Conservation (phyloP, 2,797 vertebrate genomes). For the Salmo trutta region DNA sequence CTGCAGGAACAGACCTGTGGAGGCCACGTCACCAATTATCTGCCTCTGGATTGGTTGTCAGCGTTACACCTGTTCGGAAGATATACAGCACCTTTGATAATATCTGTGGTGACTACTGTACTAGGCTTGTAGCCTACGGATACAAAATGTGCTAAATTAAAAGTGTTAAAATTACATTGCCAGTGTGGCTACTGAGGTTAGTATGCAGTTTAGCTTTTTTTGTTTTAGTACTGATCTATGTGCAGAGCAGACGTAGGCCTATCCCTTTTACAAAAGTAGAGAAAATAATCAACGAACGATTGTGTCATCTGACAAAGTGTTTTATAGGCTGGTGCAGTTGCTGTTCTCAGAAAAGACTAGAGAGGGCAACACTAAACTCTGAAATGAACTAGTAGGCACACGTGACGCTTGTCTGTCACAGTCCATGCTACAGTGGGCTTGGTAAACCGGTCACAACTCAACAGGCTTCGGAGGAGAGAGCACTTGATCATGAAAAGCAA, state of each 20-base stretch:
- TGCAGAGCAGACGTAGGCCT: not conserved
- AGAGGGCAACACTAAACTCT: not conserved
- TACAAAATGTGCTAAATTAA: not conserved
- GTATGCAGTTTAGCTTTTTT: not conserved
- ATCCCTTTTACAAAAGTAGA: not conserved
- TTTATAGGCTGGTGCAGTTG: not conserved
- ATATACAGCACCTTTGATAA: not conserved
- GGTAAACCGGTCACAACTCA: not conserved
- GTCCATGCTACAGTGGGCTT: not conserved
- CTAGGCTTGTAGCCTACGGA: too few species aligned
- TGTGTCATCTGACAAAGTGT: not conserved
- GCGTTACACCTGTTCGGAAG: not conserved
- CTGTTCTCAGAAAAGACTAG: not conserved
- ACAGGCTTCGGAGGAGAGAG: not conserved
- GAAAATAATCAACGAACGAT: not conserved
- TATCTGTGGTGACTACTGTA: too few species aligned
- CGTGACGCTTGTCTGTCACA: not conserved
- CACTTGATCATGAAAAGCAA: constrained; percentile 38
- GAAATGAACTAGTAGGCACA: not conserved
- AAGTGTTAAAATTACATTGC: not conserved
- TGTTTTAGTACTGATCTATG: not conserved
- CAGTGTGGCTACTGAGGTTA: too few species aligned
- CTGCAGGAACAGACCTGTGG: constrained; percentile 6
- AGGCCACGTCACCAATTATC: constrained; percentile 37
- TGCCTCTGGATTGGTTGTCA: constrained; percentile 38